Conservation (phyloP, 2,888 invertebrate species). For the Hybos culiciformis region DNA sequence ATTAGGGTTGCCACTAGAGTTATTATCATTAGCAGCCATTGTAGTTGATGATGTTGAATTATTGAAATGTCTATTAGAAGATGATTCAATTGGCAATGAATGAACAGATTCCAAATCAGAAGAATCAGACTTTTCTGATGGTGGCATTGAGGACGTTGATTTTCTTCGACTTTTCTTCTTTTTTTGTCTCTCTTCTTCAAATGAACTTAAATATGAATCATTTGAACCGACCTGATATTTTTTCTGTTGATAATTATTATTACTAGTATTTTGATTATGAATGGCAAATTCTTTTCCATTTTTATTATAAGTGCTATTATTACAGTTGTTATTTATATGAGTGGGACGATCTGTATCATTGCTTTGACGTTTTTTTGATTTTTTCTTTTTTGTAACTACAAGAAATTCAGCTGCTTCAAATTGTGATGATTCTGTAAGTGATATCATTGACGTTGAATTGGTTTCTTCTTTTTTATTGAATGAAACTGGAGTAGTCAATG, state of each 20-base stretch:
- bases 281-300: neutral
- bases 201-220: slow-evolving; percentile 17
- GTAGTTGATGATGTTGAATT: slow-evolving; percentile 1
- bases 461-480: slow-evolving; percentile 6
- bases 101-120: slow-evolving; percentile 72
- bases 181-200: slow-evolving; percentile 12
- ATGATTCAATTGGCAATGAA: slow-evolving; percentile 56
- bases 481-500: slow-evolving; percentile 2
- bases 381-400: slow-evolving; percentile 70
- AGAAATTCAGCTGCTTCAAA: slow-evolving; percentile 59
- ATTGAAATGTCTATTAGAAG: slow-evolving; percentile 16
- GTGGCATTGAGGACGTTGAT: slow-evolving; percentile 66
- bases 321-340: slow-evolving; percentile 7
- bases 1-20: slow-evolving; percentile 8
- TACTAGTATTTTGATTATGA: neutral
- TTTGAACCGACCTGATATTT: slow-evolving; percentile 16
- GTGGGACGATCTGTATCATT: slow-evolving; percentile 10
- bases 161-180: slow-evolving; percentile 40
- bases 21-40: slow-evolving; percentile 13
- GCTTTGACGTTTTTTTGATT: slow-evolving; percentile 51
- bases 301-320: slow-evolving; percentile 5
- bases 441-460: slow-evolving; percentile 14
- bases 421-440: slow-evolving; percentile 26
- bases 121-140: slow-evolving; percentile 73
- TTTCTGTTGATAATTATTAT: slow-evolving; percentile 8